phyloP scores from a whole-genome alignment of 2,888 invertebrate genomes.

The Meiosimyza platycephala region DNA sequence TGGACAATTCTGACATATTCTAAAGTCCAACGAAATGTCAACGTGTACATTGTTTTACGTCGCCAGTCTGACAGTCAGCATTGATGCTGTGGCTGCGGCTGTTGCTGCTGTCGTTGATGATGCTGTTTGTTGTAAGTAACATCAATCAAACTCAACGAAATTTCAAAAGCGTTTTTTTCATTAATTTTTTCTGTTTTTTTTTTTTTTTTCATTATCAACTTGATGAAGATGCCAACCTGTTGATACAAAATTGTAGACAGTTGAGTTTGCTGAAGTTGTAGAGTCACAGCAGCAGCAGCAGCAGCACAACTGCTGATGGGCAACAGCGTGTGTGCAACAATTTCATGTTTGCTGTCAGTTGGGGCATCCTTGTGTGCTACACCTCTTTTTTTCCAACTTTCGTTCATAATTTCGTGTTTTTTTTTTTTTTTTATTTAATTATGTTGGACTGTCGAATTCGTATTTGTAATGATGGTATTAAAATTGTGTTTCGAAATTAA shows the following conservation, averaged over 20 bases:
- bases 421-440: neutral
- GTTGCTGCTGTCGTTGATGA: slow-evolving; percentile 50
- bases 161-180: neutral
- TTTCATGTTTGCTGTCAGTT: slow-evolving; percentile 27
- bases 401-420: neutral
- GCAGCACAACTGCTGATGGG: slow-evolving; percentile 11
- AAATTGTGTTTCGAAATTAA: slow-evolving; percentile 21
- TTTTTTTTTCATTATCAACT: neutral
- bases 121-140: slow-evolving; percentile 42
- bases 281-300: neutral
- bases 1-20: slow-evolving; percentile 65
- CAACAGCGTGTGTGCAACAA: slow-evolving; percentile 15
- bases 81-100: slow-evolving; percentile 33
- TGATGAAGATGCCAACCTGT: neutral
- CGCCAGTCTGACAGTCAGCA: slow-evolving; percentile 9
- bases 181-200: neutral
- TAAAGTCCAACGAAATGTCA: slow-evolving; percentile 50
- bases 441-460: neutral
- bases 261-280: neutral
- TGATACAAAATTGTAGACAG: neutral
- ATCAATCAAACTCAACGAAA: slow-evolving; percentile 38
- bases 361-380: neutral
- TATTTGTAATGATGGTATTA: slow-evolving; percentile 12
- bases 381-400: neutral
- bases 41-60: slow-evolving; percentile 27